Evolutionary conservation across 2,113 vertebrate species (phyloP).

Genomic region (Phasianus colchicus): DNA sequence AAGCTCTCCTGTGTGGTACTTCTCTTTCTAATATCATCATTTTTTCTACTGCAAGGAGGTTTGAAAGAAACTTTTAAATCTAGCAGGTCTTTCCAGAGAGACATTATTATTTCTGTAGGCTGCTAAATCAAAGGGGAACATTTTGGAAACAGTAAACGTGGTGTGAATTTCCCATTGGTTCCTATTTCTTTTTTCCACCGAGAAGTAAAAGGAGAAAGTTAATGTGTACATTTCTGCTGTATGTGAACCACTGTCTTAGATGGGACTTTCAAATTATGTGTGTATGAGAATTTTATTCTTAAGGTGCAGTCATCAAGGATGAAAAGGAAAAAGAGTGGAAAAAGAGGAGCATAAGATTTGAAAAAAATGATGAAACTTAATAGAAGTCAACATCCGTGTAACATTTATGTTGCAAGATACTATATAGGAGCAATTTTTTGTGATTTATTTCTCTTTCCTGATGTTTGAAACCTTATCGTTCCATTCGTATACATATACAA

Average conservation of each 20-base stretch:
- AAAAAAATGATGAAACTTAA: not conserved
- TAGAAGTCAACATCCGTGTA: not conserved
- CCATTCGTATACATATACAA: not conserved
- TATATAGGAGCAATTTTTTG: not conserved
- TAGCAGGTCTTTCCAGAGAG: not conserved
- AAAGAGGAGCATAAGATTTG: not conserved
- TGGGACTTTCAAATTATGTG: not conserved
- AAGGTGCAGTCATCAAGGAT: not conserved
- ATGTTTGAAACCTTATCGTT: not conserved
- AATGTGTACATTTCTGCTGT: not conserved
- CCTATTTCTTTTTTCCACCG: not conserved
- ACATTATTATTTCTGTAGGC: not conserved
- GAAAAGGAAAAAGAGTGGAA: not conserved
- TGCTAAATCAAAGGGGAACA: not conserved
- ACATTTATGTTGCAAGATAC: fast-evolving
- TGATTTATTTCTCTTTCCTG: not conserved
- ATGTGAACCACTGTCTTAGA: not conserved
- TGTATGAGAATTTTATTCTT: not conserved
- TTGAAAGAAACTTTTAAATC: constrained; percentile 37
- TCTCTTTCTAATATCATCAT: not conserved
- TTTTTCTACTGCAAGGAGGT: not conserved
- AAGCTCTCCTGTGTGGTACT: not conserved
- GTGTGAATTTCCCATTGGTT: not conserved
- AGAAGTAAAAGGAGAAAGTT: not conserved
- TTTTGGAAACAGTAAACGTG: constrained; percentile 37